These are phyloP conservation scores for Piaya cayana DNA, from an alignment of 2,113 vertebrate species.

Conservation along the genomic window DNA sequence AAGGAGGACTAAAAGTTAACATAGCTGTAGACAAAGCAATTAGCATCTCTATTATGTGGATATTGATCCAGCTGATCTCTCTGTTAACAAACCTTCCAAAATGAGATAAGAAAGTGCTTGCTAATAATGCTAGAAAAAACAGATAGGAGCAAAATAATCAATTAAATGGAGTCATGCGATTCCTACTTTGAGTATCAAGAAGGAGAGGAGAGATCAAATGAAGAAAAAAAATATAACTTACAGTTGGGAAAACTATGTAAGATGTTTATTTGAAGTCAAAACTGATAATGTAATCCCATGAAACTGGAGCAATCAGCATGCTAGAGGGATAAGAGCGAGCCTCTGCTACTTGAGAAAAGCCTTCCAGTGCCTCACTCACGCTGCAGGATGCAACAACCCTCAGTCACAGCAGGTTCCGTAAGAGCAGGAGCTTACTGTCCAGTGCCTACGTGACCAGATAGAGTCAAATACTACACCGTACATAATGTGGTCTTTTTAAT, in stretches of 20 bases:
- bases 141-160: conserved; percentile 54
- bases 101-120: neutral
- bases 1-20: neutral
- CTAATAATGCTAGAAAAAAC: conserved; percentile 39
- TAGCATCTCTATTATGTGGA: conserved; percentile 55
- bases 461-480: neutral
- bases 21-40: conserved; percentile 57
- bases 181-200: conserved; percentile 30
- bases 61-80: conserved; percentile 62
- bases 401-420: rapidly evolving
- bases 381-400: neutral
- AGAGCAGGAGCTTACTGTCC: neutral
- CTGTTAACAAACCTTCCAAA: conserved; percentile 29
- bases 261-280: conserved; percentile 6
- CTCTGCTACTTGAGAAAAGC: neutral
- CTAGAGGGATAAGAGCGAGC: neutral
- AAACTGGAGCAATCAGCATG: neutral
- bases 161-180: neutral
- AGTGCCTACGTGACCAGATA: rapidly evolving
- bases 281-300: neutral
- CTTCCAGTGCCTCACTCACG: neutral
- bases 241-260: neutral
- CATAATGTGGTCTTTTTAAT: neutral
- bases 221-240: neutral
- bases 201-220: conserved; percentile 32